phyloP scores from a whole-genome alignment of 2,797 vertebrate species.

The Eospalax fontanierii region DNA sequence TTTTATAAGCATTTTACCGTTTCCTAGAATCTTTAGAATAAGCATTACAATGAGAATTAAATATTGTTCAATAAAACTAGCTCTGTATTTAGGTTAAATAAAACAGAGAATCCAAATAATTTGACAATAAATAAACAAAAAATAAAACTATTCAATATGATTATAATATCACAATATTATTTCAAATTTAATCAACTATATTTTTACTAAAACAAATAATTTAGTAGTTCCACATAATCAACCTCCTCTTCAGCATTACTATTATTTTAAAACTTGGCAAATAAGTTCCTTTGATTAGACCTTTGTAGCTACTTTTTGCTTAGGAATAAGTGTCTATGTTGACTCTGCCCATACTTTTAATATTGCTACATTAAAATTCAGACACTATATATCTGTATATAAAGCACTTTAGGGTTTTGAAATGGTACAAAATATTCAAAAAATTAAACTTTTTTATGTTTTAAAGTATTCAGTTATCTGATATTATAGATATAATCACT shows the following conservation, averaged over 20 bases:
- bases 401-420: neutral
- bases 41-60: neutral
- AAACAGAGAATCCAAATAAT: neutral
- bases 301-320: neutral
- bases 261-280: neutral
- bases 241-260: neutral
- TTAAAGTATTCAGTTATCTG: conserved; percentile 18
- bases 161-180: neutral
- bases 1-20: neutral
- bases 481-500: neutral
- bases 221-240: conserved; percentile 15
- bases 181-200: neutral
- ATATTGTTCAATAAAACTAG: neutral
- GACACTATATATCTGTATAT: neutral
- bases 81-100: neutral
- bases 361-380: neutral
- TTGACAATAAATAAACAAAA: neutral
- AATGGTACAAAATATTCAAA: neutral
- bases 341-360: neutral
- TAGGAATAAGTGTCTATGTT: neutral
- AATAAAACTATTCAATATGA: neutral
- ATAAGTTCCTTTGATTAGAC: neutral
- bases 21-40: neutral
- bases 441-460: neutral
- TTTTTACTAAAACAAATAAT: neutral